Base-by-base conservation (phyloP, 2,888 invertebrate species). In the Charanyca ferruginea region DNA sequence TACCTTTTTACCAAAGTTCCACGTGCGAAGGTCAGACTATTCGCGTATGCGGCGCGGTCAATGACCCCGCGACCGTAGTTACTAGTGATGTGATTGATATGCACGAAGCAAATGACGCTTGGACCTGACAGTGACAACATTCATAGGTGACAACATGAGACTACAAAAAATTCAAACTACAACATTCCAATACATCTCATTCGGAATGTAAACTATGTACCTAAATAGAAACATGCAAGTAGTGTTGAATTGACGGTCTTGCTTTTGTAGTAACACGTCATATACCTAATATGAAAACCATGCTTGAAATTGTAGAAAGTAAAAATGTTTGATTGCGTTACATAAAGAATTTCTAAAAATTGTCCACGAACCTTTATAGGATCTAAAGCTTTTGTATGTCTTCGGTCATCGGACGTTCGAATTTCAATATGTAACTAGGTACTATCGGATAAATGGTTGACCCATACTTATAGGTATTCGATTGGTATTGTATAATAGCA, bases 51-150 rank as follows among this genome's bases (percentile, higher is more conserved):
- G 72, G 80, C 77, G 66, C 75, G 87, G 83, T 84, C 86, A 77
- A 77, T 78, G 85, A 89, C 86, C 86, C 83, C 77, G 80, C 63
- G 67, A 65, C 67, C 47, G 47, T 44, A 69, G 73, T 22, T 13
- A 38, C 53, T 80, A 76, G 77, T 80, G 74, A 71, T 66, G 74
- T 83, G 85, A 87, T 84, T 84, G 81, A 85, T 83, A 80, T 79
- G 80, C 80, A 75, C 71, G 77, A 81, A 79, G 77, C 63, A 48
- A 68, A 57, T 67, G 66, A 52, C 48, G 66, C 44, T 60, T 66
- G 51, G 32, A 59, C 42, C 23, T 32, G 11, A 32, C 32, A 32
- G 32, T 32, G 32, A 32, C 11, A 32, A 32, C 11, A 11, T n/a
- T n/a, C n/a, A n/a, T 2, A 32, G 11, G 38, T 44, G 54, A 44